Evolutionary conservation across 2,113 vertebrate genomes (phyloP).

Genomic region (Pitta sordida): DNA sequence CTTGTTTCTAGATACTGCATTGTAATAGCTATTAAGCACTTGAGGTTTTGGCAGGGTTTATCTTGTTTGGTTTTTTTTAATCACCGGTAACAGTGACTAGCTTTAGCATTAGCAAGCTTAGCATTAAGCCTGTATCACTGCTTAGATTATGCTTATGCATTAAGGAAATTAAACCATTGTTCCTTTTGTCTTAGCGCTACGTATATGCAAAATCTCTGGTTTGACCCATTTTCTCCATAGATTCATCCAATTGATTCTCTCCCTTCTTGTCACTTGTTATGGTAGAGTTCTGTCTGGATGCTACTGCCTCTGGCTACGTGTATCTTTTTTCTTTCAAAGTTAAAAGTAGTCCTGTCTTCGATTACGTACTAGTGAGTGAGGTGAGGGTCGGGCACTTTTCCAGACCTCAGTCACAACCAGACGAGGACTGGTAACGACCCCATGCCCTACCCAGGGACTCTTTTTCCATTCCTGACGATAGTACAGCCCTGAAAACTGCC

Average conservation of each 20-base stretch:
- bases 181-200: not conserved
- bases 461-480: rapidly evolving
- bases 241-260: not conserved
- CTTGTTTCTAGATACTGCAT: not conserved
- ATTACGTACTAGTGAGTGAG: too few species aligned
- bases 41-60: rapidly evolving
- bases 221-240: too few species aligned
- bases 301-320: not conserved
- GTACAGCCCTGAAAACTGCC: not conserved
- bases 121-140: not conserved
- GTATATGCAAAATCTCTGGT: rapidly evolving
- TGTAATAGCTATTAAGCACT: not conserved
- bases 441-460: rapidly evolving
- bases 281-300: not conserved
- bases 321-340: not conserved
- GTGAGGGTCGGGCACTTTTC: not conserved
- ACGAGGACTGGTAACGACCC: rapidly evolving
- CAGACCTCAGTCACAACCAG: not conserved
- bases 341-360: not conserved
- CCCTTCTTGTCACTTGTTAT: not conserved
- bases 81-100: not conserved
- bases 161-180: not conserved
- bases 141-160: not conserved
- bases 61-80: not conserved
- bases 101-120: not conserved